A percentile compares a stretch with the other conserved stretches of the same genome.
Conservation (phyloP, 92 coral and sea anemone species). For the Porites cylindrica region DNA sequence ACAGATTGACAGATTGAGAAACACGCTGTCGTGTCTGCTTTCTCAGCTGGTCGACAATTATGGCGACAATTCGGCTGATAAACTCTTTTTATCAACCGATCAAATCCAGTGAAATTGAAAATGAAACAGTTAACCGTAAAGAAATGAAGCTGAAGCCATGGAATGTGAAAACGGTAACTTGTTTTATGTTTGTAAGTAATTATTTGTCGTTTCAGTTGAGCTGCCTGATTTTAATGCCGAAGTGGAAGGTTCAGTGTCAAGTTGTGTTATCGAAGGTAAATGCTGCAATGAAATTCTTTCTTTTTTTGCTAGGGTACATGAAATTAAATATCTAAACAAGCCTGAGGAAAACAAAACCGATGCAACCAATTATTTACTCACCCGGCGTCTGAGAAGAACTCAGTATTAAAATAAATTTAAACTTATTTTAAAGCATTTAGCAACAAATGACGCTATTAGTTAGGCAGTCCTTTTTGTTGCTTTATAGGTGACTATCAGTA, state of each 20-base stretch:
- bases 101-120: slow-evolving; percentile 28
- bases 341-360: slow-evolving; percentile 8
- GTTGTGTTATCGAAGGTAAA: slow-evolving; percentile 18
- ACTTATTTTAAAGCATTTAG: neutral
- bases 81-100: slow-evolving; percentile 16
- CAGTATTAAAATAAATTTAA: slow-evolving; percentile 4
- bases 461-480: neutral
- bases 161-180: slow-evolving; percentile 31
- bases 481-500: slow-evolving; percentile 6
- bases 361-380: neutral
- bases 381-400: slow-evolving; percentile 11
- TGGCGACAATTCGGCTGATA: slow-evolving; percentile 35
- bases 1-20: too few relatives aligned
- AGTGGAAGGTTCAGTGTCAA: slow-evolving; percentile 13
- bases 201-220: slow-evolving; percentile 13
- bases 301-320: neutral
- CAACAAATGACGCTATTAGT: slow-evolving; percentile 2
- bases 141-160: slow-evolving; percentile 25
- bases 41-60: slow-evolving; percentile 5
- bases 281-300: slow-evolving; percentile 1
- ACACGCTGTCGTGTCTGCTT: too few relatives aligned
- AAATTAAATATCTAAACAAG: slow-evolving; percentile 11
- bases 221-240: slow-evolving; percentile 17
- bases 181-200: slow-evolving; percentile 16
- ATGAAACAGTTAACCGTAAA: slow-evolving; percentile 12